These are phyloP conservation scores for Helarctos malayanus DNA, from an alignment of 2,797 vertebrate species.

Conservation along the genomic window DNA sequence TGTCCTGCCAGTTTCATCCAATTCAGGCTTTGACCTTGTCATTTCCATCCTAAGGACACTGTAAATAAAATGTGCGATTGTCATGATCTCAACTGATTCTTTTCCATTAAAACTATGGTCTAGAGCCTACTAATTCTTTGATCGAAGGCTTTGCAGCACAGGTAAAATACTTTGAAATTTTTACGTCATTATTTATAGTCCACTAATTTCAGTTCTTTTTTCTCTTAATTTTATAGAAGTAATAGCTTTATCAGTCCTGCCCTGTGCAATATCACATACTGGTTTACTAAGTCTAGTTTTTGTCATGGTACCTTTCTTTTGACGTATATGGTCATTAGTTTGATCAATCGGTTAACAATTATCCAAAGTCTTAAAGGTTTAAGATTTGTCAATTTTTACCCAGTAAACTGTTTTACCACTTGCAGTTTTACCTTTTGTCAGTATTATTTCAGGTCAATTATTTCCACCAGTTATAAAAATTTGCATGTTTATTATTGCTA, in stretches of 20 bases:
- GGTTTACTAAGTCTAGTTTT: background rate
- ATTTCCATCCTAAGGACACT: background rate
- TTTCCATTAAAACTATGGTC: background rate
- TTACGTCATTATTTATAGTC: background rate
- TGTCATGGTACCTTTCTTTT: background rate
- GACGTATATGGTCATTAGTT: background rate
- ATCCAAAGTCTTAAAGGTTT: background rate
- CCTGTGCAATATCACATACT: background rate
- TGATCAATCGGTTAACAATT: background rate
- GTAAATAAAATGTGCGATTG: background rate
- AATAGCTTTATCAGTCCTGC: background rate
- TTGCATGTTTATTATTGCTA: background rate
- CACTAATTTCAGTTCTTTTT: background rate
- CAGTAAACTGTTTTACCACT: background rate
- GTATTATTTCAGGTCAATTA: background rate
- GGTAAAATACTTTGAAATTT: background rate
- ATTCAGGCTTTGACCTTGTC: background rate
- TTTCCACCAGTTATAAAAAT: background rate
- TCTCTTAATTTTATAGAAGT: background rate
- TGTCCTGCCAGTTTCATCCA: background rate
- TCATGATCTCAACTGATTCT: background rate
- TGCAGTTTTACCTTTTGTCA: background rate
- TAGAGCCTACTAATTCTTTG: background rate
- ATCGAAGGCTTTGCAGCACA: background rate
- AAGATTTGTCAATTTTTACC: background rate